Percentiles rank a stretch among this genome's conserved stretches.
phyloP scores from a whole-genome alignment of 2,113 vertebrate genomes.

The Mellivora capensis region DNA sequence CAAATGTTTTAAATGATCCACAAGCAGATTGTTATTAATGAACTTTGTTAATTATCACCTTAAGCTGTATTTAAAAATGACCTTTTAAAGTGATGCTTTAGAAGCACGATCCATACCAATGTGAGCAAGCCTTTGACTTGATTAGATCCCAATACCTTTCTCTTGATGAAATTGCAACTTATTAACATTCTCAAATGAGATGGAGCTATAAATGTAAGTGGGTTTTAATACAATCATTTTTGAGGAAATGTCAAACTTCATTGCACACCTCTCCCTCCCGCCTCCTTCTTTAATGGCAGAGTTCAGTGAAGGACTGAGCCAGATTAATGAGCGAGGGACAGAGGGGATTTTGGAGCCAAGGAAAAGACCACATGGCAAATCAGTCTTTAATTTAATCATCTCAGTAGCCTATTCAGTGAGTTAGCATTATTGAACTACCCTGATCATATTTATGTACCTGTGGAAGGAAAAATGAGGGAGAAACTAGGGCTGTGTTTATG shows the following conservation, averaged over 20 bases:
- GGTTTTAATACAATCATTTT: slow-evolving; percentile 83
- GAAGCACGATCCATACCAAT: slow-evolving; percentile 66
- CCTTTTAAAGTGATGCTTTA: slow-evolving; percentile 70
- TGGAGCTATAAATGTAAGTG: slow-evolving; percentile 79
- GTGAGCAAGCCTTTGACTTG: slow-evolving; percentile 65
- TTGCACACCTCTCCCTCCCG: slow-evolving; percentile 55
- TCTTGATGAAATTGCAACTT: slow-evolving; percentile 79
- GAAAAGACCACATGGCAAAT: slow-evolving; percentile 61
- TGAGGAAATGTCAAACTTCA: slow-evolving; percentile 80
- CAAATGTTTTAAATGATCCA: not conserved
- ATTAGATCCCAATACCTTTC: slow-evolving; percentile 80
- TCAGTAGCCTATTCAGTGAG: not conserved
- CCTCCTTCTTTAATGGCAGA: slow-evolving; percentile 67
- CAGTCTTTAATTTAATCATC: slow-evolving; percentile 53
- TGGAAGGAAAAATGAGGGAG: not conserved
- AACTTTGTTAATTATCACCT: slow-evolving; percentile 75
- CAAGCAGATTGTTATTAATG: slow-evolving; percentile 71
- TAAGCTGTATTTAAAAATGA: slow-evolving; percentile 74
- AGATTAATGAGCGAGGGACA: slow-evolving; percentile 74
- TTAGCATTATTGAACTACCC: not conserved
- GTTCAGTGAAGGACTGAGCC: slow-evolving; percentile 75
- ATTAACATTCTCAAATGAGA: slow-evolving; percentile 83
- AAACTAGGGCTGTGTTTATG: slow-evolving; percentile 38
- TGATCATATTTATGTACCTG: not conserved
- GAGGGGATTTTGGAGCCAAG: slow-evolving; percentile 73